phyloP scores from a whole-genome alignment of 2,888 invertebrate genomes.

The Sinhomidia bicolor region DNA sequence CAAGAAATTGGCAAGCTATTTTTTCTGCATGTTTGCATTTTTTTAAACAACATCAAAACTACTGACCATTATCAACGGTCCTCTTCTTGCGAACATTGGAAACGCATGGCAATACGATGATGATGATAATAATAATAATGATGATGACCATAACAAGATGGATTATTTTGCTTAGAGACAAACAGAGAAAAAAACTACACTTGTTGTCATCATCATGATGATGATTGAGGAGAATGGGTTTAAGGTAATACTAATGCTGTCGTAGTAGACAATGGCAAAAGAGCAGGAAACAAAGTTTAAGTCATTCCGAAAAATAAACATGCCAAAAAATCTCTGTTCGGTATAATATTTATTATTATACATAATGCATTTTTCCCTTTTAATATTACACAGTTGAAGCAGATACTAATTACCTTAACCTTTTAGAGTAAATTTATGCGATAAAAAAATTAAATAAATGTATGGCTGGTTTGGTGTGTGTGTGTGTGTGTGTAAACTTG shows the following conservation, averaged over 20 bases:
- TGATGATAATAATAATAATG: background rate
- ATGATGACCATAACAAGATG: background rate
- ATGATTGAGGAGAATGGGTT: background rate
- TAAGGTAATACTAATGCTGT: background rate
- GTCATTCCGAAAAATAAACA: background rate
- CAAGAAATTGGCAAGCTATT: conserved; percentile 7
- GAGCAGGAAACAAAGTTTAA: conserved; percentile 17
- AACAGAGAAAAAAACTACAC: background rate
- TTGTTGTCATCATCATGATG: background rate
- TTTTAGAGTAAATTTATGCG: no score
- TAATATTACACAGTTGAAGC: no score
- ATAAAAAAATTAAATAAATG: no score
- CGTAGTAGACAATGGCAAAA: background rate
- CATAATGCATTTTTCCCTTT: no score
- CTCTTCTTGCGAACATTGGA: background rate
- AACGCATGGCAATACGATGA: no score
- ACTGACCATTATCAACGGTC: background rate
- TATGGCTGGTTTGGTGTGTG: no score
- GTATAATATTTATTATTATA: no score
- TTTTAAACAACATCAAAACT: background rate
- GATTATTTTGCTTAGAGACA: background rate
- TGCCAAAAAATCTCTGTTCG: no score
- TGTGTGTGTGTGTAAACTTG: no score
- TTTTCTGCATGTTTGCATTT: background rate
- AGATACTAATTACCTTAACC: no score